Evolutionary conservation across 2,888 invertebrate genomes (phyloP).

Genomic region (Oeneis ivallda): DNA sequence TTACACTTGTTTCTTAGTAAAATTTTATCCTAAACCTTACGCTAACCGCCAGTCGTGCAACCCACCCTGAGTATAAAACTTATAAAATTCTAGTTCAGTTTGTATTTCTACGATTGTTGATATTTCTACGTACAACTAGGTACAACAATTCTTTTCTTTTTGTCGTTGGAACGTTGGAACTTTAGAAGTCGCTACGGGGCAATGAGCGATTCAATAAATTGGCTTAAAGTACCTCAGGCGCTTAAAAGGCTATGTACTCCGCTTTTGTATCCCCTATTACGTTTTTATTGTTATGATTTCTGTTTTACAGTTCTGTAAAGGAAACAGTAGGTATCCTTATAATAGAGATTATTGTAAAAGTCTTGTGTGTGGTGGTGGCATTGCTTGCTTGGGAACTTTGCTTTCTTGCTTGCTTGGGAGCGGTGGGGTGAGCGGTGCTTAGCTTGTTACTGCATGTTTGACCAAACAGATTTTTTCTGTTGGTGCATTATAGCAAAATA

Average conservation of each 20-base stretch:
- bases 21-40: no score
- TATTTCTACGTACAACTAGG: neutral
- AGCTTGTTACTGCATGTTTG: no score
- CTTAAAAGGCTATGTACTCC: slow-evolving; percentile 14
- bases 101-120: slow-evolving; percentile 12
- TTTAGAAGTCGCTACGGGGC: slow-evolving; percentile 13
- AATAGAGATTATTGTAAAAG: no score
- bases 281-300: slow-evolving; percentile 26
- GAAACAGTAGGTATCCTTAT: neutral
- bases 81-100: slow-evolving; percentile 6
- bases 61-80: neutral
- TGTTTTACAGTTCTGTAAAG: slow-evolving; percentile 23
- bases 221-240: slow-evolving; percentile 17
- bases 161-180: neutral
- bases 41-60: no score
- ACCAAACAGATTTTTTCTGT: no score
- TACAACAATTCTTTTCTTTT: slow-evolving; percentile 14
- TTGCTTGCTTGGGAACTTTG: no score
- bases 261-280: slow-evolving; percentile 24
- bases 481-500: no score
- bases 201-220: slow-evolving; percentile 27
- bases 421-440: no score
- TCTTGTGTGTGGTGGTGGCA: no score
- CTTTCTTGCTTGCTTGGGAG: no score
- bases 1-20: no score